Evolutionary conservation across 35 echinoderm and acorn worm genomes (phyloP), one percentile per base, ranked within the genome.

Genomic region (Apostichopus japonicus): DNA sequence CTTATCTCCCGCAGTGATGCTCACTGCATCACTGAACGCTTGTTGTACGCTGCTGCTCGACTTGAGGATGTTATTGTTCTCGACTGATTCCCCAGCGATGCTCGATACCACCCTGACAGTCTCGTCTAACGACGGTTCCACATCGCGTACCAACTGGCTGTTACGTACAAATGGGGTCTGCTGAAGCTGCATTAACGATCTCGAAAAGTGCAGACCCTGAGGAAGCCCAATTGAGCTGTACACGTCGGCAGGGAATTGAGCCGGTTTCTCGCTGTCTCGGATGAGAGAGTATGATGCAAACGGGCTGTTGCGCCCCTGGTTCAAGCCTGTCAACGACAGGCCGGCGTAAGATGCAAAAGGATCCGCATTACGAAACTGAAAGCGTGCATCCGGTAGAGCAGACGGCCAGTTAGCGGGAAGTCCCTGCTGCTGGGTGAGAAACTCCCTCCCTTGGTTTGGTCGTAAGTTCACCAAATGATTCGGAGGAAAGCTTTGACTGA

Each of bases 41-140:
- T 95, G 65, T 17, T 93, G 90, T 72, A 92, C 84, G 11, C 91
- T 96, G 67, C 87, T 94, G 4, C 90, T 93, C 5, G 95, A 90
- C 67, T 94, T 94, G 44, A 94, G 91, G 61, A 95, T 97, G 79
- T 97, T 97, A 55, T 97, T 97, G 6, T 97, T 90, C 17, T 90
- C 88, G 8, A 63, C 67, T 54, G 88, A 72, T 54, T 90, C 88
- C 67, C 33, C 88, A 77, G 73, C 27, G 1, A 90, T 57, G 56
- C 88, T 90, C 52, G 88, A 57, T 56, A 75, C 57, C 3, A 90
- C 88, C 17, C 70, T 63, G 14, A 77, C 88, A 17, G 52, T 90
- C 70, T 77, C 73, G 8, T 78, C 73, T 13, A 54, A 51, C 70
- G 67, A 54, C 19, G 67, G 88, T 56, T 90, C 88, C 54, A 75